Conservation (phyloP, 2,888 invertebrate species). For the Euplexia lucipara region DNA sequence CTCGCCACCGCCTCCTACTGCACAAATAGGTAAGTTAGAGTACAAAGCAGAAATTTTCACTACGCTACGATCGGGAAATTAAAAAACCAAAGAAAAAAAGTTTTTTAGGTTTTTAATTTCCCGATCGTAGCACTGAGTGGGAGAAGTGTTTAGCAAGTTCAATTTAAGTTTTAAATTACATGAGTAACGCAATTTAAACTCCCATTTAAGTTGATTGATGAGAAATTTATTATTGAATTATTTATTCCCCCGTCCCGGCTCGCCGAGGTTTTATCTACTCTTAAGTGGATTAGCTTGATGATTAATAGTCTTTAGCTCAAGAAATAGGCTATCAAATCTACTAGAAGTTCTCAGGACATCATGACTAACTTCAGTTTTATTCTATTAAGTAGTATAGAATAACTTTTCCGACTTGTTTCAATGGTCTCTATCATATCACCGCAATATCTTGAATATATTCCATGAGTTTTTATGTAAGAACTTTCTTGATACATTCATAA, state of each 20-base stretch:
- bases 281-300: no score
- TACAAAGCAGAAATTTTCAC: not conserved
- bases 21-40: conserved; percentile 6
- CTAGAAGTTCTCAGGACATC: no score
- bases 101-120: not conserved
- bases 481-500: not conserved
- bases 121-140: not conserved
- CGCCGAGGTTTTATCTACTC: no score
- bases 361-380: no score
- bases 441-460: not conserved
- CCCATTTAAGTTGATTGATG: no score
- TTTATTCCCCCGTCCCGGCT: no score
- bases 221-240: not conserved
- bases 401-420: not conserved
- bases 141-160: no score
- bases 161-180: no score
- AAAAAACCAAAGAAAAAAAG: no score
- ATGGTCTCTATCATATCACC: not conserved
- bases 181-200: no score
- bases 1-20: conserved; percentile 96
- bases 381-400: not conserved
- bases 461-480: not conserved
- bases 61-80: not conserved
- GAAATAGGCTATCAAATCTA: no score
- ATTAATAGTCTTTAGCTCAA: no score